A percentile compares a stretch with the other conserved stretches of the same genome.
These are phyloP conservation scores for Mareca penelope DNA, from an alignment of 2,797 vertebrate genomes.

Conservation along the genomic window DNA sequence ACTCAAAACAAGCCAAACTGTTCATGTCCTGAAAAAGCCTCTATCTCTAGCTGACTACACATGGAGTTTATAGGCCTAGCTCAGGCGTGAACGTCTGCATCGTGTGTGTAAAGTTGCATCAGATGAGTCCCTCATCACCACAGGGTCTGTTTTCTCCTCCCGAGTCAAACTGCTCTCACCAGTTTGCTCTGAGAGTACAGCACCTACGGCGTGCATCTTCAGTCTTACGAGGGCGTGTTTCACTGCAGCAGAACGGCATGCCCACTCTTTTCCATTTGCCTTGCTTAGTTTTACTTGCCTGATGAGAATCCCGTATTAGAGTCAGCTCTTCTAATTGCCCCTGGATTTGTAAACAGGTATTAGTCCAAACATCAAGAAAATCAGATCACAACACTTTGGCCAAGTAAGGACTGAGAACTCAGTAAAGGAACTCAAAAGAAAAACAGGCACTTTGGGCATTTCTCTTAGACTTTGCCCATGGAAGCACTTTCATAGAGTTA, in stretches of 20 bases:
- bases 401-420: slow-evolving; percentile 1
- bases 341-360: slow-evolving; percentile 25
- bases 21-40: background rate
- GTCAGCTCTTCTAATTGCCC: slow-evolving; percentile 4
- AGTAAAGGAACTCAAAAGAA: background rate
- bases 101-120: background rate
- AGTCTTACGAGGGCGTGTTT: background rate
- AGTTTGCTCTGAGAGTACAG: background rate
- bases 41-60: background rate
- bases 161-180: background rate
- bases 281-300: slow-evolving; percentile 11
- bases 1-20: background rate
- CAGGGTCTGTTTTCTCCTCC: background rate
- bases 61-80: background rate
- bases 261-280: background rate
- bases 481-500: slow-evolving; percentile 34
- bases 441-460: background rate
- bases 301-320: background rate
- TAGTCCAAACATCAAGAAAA: slow-evolving; percentile 19
- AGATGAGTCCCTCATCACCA: background rate
- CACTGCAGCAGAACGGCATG: background rate
- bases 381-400: slow-evolving; percentile 21
- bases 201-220: background rate
- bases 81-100: background rate
- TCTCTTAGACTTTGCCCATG: slow-evolving; percentile 6